Conservation (phyloP, 2,797 vertebrate species). For the Phalloptychus januarius region DNA sequence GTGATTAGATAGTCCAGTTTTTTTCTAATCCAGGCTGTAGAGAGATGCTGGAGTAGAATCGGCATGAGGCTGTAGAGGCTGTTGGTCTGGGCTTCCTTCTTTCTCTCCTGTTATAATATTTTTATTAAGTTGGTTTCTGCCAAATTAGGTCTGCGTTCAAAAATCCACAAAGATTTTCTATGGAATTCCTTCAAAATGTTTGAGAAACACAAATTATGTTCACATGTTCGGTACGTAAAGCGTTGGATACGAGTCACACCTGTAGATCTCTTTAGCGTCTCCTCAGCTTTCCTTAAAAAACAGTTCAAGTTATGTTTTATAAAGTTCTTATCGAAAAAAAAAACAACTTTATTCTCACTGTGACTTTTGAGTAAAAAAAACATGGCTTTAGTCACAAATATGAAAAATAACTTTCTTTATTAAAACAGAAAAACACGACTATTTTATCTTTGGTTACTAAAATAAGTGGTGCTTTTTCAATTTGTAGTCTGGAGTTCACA, state of each 20-base stretch:
- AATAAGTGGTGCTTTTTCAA: background rate
- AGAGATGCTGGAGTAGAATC: conserved; percentile 17
- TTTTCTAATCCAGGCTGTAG: conserved; percentile 24
- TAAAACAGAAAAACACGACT: background rate
- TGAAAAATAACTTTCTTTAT: background rate
- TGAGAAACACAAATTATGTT: background rate
- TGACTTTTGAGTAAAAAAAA: background rate
- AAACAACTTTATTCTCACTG: background rate
- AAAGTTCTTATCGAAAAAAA: background rate
- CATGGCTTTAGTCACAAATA: background rate
- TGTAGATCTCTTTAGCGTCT: background rate
- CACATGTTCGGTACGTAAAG: background rate
- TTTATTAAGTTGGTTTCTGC: background rate
- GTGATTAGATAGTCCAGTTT: conserved; percentile 8
- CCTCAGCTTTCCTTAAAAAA: background rate
- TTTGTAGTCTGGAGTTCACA: background rate
- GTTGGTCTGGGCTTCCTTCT: conserved; percentile 11
- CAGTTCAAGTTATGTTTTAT: background rate
- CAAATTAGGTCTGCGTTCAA: background rate
- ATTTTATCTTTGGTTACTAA: background rate
- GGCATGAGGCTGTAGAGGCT: conserved; percentile 19
- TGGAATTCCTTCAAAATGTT: background rate
- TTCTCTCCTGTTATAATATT: background rate
- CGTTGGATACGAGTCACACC: background rate
- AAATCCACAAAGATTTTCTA: background rate